Base-by-base conservation (phyloP, 2,888 invertebrate genomes). In the Melanchra persicariae region DNA sequence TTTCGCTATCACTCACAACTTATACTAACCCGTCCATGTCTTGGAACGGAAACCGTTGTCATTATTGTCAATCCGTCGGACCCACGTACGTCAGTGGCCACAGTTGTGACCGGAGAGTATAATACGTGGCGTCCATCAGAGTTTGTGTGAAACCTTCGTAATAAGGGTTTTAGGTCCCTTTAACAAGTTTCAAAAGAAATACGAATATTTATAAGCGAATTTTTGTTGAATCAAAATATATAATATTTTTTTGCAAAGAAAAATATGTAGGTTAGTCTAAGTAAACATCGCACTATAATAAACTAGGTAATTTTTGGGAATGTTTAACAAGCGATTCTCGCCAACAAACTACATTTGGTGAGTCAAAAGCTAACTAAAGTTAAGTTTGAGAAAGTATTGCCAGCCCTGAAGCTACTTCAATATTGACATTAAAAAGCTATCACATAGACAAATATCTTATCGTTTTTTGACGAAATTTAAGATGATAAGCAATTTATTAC, bases 41-140 rank as follows among this genome's bases (percentile, higher is more conserved):
- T 68, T 4, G 22, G 49, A 70, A 70, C 77, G 87, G 85, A 82
- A 86, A 81, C 80, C 64, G 71, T 70, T 81, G 76, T 78, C 81
- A 79, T 84, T 85, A 86, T 87, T 85, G 82, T 86, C 87, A 83
- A 87, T 87, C 79, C 82, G 77, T 69, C 83, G 65, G 76, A 81
- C 83, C 78, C 77, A 76, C 87, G 81, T 79, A 79, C 79, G 72
- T 84, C 84, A 82, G 66, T 54, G 58, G 74, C 59, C 59, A 66
- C 68, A 66, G 76, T 67, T 76, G 71, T 47, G 59, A 59, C 57
- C 65, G 54, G 49, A 40, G 58, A 59, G 55, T 26, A 63, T 81
- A 67, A 78, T 70, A 60, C 58, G 60, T 49, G 47, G 57, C 73
- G 22, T 26, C 63, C 22, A n/a, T n/a, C n/a, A 57, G 12, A 55